Conservation (phyloP, 2,113 vertebrate genomes). For the Rhinoptilus africanus region DNA sequence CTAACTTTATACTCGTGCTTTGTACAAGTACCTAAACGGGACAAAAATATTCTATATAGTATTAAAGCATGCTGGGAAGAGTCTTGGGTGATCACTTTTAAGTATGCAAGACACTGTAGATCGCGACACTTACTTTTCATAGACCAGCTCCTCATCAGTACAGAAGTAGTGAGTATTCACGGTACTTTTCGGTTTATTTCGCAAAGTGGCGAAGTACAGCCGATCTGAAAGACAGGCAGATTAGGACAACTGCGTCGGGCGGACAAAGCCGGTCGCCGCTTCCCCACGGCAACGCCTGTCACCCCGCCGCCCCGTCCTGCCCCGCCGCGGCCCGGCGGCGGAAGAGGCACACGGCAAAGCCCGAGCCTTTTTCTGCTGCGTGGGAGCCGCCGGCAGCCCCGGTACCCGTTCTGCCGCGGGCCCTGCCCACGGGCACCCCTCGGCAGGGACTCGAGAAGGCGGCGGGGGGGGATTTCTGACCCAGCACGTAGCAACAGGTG, state of each 20-base stretch:
- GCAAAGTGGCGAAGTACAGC: slow-evolving; percentile 93
- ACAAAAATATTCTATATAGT: fast-evolving
- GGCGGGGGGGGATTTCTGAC: background rate
- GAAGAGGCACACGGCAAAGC: background rate
- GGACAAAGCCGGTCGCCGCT: fast-evolving
- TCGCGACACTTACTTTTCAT: slow-evolving; percentile 89
- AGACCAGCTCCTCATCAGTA: slow-evolving; percentile 93
- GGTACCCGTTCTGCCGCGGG: background rate
- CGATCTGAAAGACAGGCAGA: slow-evolving; percentile 78
- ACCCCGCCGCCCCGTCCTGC: background rate
- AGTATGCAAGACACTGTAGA: background rate
- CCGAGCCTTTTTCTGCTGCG: background rate
- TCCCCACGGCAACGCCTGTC: background rate
- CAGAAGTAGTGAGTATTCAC: slow-evolving; percentile 96
- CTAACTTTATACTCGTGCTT: background rate
- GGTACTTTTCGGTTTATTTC: slow-evolving; percentile 94
- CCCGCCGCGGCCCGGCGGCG: background rate
- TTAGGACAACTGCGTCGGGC: background rate
- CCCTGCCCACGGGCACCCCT: background rate
- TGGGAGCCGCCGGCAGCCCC: background rate
- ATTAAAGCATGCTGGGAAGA: fast-evolving
- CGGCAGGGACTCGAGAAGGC: background rate
- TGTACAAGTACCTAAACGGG: fast-evolving
- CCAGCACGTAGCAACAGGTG: background rate
- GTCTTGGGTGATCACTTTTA: background rate